Percentiles rank a stretch among this genome's conserved stretches.
These are phyloP conservation scores for Meta bourneti DNA, from an alignment of 2,888 invertebrate genomes.

Conservation along the genomic window DNA sequence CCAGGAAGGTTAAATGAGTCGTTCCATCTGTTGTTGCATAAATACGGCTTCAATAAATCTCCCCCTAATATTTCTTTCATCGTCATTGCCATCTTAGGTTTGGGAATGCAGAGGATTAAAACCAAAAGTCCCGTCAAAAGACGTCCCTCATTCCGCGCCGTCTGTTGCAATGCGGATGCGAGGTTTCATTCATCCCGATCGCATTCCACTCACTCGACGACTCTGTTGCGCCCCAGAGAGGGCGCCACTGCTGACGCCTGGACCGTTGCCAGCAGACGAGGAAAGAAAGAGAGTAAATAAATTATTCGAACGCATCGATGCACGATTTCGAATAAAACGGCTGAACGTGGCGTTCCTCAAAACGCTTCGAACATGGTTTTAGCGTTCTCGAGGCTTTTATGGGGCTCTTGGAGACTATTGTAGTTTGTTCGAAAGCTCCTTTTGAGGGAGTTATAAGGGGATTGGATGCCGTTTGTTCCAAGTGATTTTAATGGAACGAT, in stretches of 20 bases:
- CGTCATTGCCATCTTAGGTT: no score
- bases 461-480: background rate
- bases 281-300: background rate
- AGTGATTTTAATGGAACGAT: background rate
- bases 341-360: background rate
- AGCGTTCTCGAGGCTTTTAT: background rate
- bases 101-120: no score
- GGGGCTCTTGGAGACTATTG: background rate
- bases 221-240: background rate
- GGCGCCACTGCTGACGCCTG: background rate
- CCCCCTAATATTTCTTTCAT: background rate
- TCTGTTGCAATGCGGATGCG: constrained; percentile 39
- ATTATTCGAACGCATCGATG: background rate
- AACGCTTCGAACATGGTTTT: background rate
- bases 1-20: no score
- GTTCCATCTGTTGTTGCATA: no score
- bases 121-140: no score
- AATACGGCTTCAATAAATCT: background rate
- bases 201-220: constrained; percentile 5
- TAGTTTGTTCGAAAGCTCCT: background rate
- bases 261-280: background rate
- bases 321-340: constrained; percentile 22
- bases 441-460: background rate
- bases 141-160: background rate
- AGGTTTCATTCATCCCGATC: background rate